phyloP scores from a whole-genome alignment of 2,888 invertebrate genomes.

The Hypsopygia costalis region DNA sequence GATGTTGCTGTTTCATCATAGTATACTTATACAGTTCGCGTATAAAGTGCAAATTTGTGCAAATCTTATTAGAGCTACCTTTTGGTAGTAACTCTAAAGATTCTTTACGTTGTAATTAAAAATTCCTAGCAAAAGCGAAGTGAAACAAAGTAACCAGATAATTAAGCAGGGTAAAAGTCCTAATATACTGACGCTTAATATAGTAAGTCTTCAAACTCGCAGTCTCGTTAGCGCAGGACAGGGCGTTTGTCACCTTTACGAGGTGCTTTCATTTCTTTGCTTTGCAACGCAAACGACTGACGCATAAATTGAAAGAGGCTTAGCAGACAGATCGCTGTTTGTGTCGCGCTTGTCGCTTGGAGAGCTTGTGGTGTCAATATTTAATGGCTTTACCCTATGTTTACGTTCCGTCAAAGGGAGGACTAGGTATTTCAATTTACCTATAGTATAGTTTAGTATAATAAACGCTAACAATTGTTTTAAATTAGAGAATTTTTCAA shows the following conservation, averaged over 20 bases:
- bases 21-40: constrained; percentile 1
- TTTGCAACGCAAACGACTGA: constrained; percentile 25
- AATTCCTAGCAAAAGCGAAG: constrained; percentile 27
- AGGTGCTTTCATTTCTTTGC: constrained; percentile 26
- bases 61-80: background rate
- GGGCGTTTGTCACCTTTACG: constrained; percentile 33
- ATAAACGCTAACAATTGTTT: no score
- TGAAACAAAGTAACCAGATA: constrained; percentile 29
- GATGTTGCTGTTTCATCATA: constrained; percentile 7
- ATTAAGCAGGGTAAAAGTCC: constrained; percentile 28
- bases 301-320: constrained; percentile 45
- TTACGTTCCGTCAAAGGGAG: constrained; percentile 3
- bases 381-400: constrained; percentile 15
- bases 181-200: constrained; percentile 24
- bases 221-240: constrained; percentile 44
- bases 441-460: no score
- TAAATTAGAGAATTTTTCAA: no score
- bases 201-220: constrained; percentile 34
- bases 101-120: constrained; percentile 27
- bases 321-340: constrained; percentile 28
- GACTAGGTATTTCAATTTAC: no score
- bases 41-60: background rate
- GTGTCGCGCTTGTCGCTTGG: constrained; percentile 21
- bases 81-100: constrained; percentile 4
- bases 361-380: constrained; percentile 15